Evolutionary conservation across 1,140 invertebrate genomes (phyloP).

Genomic region (Lucilia cuprina): DNA sequence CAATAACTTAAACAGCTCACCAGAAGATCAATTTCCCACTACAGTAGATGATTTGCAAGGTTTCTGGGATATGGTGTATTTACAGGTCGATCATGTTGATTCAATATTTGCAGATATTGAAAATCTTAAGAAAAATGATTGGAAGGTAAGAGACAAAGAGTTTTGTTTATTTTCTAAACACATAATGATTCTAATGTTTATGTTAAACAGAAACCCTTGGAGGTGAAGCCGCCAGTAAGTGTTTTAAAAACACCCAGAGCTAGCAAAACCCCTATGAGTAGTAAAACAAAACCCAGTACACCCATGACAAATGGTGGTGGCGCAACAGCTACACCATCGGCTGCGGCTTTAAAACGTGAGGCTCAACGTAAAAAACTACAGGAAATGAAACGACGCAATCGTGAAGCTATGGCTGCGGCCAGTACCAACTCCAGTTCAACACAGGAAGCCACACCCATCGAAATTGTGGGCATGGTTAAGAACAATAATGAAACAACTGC

Average conservation of each 20-base stretch:
- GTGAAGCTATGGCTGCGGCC: slow-evolving; percentile 67
- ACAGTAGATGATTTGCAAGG: slow-evolving; percentile 88
- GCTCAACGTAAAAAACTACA: slow-evolving; percentile 81
- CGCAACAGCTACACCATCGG: slow-evolving; percentile 26
- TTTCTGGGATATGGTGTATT: slow-evolving; percentile 96
- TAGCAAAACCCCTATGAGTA: slow-evolving; percentile 41
- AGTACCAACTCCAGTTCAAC: not conserved
- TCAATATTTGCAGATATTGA: slow-evolving; percentile 81
- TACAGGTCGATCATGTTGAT: slow-evolving; percentile 85
- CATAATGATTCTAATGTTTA: not conserved
- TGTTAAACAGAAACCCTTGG: slow-evolving; percentile 27
- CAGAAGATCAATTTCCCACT: slow-evolving; percentile 84
- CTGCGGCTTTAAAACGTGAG: slow-evolving; percentile 72
- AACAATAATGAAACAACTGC: not conserved
- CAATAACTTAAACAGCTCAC: slow-evolving; percentile 71
- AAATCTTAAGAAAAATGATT: slow-evolving; percentile 72
- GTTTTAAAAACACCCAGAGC: slow-evolving; percentile 36
- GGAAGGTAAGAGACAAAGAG: slow-evolving; percentile 66
- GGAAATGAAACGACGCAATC: slow-evolving; percentile 73
- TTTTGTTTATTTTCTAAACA: not conserved
- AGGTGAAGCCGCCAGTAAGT: not conserved
- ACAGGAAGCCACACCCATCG: not conserved
- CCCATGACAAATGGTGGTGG: slow-evolving; percentile 37
- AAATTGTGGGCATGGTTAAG: not conserved
- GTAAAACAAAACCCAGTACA: slow-evolving; percentile 43